Conservation (phyloP, 1,140 invertebrate genomes). For the Papilio machaon region DNA sequence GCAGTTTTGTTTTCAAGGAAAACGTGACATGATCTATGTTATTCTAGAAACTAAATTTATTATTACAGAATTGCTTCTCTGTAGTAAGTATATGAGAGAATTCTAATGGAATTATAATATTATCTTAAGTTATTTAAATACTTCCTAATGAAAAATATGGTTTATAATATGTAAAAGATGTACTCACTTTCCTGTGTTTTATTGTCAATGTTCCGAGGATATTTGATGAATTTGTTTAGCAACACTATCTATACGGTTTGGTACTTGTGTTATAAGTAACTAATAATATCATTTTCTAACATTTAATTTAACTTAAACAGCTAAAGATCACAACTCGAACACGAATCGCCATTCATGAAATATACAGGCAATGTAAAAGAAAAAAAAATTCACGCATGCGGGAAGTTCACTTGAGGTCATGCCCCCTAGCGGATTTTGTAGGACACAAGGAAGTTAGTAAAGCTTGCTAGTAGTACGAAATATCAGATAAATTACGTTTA, state of each 20-base stretch:
- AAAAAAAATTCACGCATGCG: constrained; percentile 70
- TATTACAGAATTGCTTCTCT: background rate
- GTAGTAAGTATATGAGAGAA: background rate
- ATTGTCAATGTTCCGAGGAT: constrained; percentile 69
- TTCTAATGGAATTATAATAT: background rate
- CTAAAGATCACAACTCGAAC: constrained; percentile 67
- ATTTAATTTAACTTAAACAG: constrained; percentile 72
- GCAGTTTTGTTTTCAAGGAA: constrained; percentile 79
- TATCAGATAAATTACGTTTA: background rate
- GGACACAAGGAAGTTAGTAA: constrained; percentile 35
- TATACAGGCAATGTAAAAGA: constrained; percentile 67
- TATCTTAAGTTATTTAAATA: background rate
- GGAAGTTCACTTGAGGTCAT: constrained; percentile 45
- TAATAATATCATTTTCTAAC: constrained; percentile 74
- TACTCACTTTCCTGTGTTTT: constrained; percentile 64
- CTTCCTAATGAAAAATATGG: constrained; percentile 30
- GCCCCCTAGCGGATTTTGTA: constrained; percentile 50
- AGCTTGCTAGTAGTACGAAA: constrained; percentile 1
- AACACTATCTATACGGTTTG: constrained; percentile 76
- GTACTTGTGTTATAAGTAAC: constrained; percentile 62
- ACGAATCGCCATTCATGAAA: constrained; percentile 76
- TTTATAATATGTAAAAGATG: constrained; percentile 44
- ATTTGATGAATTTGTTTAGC: constrained; percentile 50
- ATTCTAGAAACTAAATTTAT: constrained; percentile 23
- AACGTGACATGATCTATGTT: constrained; percentile 40